Conservation (phyloP, 2,888 invertebrate genomes). For the Agapetus fuscipes region DNA sequence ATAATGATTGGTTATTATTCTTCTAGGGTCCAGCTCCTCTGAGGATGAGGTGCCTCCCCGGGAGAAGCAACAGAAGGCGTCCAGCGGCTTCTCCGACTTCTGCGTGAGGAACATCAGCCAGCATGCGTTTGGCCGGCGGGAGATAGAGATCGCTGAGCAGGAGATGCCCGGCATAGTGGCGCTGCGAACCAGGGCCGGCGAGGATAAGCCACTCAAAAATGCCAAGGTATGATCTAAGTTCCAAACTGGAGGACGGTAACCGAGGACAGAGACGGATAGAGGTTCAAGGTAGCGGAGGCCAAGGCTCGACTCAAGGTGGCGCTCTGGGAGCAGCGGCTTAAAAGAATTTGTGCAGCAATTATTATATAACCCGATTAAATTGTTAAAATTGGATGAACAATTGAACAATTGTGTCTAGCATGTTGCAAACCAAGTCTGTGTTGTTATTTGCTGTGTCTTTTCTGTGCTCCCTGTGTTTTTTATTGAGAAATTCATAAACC, state of each 20-base stretch:
- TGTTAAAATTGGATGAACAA: no score
- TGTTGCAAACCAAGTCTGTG: no score
- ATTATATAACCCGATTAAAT: no score
- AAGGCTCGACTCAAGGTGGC: no score
- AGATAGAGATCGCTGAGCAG: conserved; percentile 97
- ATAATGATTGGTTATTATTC: conserved; percentile 15
- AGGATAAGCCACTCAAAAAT: conserved; percentile 90
- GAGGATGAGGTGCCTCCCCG: conserved; percentile 93
- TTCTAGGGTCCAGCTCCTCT: conserved; percentile 74
- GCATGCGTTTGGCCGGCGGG: conserved; percentile 86
- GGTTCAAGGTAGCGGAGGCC: no score
- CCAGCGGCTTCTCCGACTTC: conserved; percentile 78
- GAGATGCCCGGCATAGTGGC: conserved; percentile 99
- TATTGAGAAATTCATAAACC: no score
- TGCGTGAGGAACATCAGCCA: conserved; percentile 92
- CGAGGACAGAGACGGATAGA: no score
- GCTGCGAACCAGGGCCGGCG: conserved; percentile 78
- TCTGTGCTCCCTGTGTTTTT: no score
- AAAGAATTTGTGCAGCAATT: no score
- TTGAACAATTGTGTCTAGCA: no score
- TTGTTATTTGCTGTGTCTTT: no score
- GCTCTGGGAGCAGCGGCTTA: no score
- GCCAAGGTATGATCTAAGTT: conserved; percentile 54
- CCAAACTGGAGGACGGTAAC: background rate
- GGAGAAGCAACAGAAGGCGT: conserved; percentile 84